Evolutionary conservation across 1,140 invertebrate species (phyloP), one percentile per base, ranked within the genome.

Genomic region (Lethrus apterus): DNA sequence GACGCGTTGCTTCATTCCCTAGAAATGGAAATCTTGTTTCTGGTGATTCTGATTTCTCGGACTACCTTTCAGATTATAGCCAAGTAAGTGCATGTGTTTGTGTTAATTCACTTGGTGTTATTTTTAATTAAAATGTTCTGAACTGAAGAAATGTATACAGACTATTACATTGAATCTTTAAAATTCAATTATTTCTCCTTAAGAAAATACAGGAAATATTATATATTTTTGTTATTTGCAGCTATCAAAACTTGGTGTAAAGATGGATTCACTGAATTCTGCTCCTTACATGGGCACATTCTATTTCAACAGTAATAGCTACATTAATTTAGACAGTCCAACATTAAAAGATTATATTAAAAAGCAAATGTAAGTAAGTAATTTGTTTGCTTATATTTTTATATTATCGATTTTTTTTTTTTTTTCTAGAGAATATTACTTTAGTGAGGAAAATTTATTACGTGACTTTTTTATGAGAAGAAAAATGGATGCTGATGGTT

Each of bases 401-500:
- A 29, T 13, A 26, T 29, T 26, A 11, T 42, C 26, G 5, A n/a
- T 13, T 20, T 44, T 44, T 54, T 50, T 13, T 51, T 50, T 50
- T 41, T 56, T 55, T 76, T 80, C 21, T 70, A 97, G 93, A 66
- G 95, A 99, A 73, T 99, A 99, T 72, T 99, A 99, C 77, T 98
- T 99, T 72, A 96, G 92, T 64, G 84, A 88, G 58, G 93, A 98
- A 58, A 99, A 99, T 74, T 74, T 99, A 38, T 79, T 87, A 55
- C 83, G 89, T 58, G 96, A 99, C 67, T 93, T 97, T 69, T 99
- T 95, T 71, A 74, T 99, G 54, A 79, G 96, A 42, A 80, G 92
- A 48, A 95, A 95, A 78, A 99, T 99, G 96, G 86, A 93, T 60
- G 60, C 79, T 10, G 81, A 96, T 59, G 96, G 96, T 40, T 98